Percentiles rank a stretch among this genome's conserved stretches.
Evolutionary conservation across 2,797 vertebrate species (phyloP).

Genomic region (Coluber constrictor): DNA sequence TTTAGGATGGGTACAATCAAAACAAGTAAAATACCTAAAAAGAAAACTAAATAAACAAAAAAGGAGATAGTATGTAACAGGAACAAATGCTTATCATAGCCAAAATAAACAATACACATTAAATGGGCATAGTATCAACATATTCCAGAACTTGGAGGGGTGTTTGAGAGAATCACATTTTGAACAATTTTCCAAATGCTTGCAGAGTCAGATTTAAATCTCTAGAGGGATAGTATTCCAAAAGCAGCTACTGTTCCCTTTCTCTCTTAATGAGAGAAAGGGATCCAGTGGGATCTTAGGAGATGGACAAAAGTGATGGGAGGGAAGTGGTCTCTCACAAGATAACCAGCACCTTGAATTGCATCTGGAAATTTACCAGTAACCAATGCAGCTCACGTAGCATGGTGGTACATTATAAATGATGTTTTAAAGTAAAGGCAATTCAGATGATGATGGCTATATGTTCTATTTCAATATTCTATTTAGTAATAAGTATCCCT

Average conservation of each 20-base stretch:
- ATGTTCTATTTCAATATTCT: background rate
- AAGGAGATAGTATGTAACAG: background rate
- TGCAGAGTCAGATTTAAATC: background rate
- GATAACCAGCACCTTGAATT: background rate
- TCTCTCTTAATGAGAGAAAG: background rate
- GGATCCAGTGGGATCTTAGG: background rate
- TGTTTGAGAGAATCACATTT: background rate
- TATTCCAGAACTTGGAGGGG: background rate
- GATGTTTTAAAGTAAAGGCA: background rate
- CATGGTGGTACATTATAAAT: background rate
- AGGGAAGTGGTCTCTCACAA: background rate
- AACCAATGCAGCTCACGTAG: background rate
- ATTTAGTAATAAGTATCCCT: background rate
- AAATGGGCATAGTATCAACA: background rate
- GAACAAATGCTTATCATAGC: background rate
- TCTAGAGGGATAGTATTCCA: background rate
- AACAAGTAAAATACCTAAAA: background rate
- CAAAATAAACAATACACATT: background rate
- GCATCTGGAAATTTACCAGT: background rate
- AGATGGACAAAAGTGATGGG: background rate
- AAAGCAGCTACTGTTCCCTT: background rate
- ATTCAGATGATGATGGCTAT: background rate
- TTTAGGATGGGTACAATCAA: background rate
- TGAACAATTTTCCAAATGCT: background rate
- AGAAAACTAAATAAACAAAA: background rate